phyloP scores from a whole-genome alignment of 2,888 invertebrate species.

The Parnassius apollo region DNA sequence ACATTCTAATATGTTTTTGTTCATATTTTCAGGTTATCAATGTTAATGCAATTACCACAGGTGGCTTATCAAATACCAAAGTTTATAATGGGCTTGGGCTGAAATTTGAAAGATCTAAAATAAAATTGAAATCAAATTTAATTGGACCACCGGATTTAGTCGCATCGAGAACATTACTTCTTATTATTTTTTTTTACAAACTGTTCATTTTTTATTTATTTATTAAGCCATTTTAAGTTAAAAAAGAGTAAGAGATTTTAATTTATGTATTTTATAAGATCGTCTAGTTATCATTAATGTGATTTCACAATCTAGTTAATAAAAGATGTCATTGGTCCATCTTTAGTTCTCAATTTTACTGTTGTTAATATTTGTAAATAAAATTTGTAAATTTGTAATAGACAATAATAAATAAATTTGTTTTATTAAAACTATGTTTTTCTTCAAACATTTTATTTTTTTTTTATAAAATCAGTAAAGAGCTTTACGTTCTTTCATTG shows the following conservation, averaged over 20 bases:
- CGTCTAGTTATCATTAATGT: conserved; percentile 16
- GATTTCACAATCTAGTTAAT: conserved; percentile 14
- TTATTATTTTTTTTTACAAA: conserved; percentile 27
- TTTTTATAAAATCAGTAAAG: conserved; percentile 21
- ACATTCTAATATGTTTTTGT: background rate
- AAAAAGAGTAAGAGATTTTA: conserved; percentile 11
- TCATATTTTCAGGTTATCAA: conserved; percentile 86
- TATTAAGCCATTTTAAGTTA: conserved; percentile 12
- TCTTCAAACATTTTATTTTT: conserved; percentile 21
- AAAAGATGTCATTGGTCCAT: conserved; percentile 6
- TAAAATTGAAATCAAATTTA: conserved; percentile 30
- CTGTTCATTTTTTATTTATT: conserved; percentile 19
- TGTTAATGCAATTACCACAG: conserved; percentile 92
- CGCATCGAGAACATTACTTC: conserved; percentile 33
- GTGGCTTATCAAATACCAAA: conserved; percentile 91
- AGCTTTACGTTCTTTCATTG: conserved; percentile 19
- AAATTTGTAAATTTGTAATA: conserved; percentile 38
- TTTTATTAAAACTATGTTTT: conserved; percentile 21
- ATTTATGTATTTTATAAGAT: conserved; percentile 22
- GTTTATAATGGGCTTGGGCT: conserved; percentile 91
- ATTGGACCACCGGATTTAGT: conserved; percentile 43
- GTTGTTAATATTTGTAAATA: conserved; percentile 36
- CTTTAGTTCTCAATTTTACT: conserved; percentile 11
- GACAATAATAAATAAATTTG: conserved; percentile 22
- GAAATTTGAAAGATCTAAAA: conserved; percentile 36